Evolutionary conservation across 2,113 vertebrate species (phyloP).

Genomic region (Atractosteus spatula): DNA sequence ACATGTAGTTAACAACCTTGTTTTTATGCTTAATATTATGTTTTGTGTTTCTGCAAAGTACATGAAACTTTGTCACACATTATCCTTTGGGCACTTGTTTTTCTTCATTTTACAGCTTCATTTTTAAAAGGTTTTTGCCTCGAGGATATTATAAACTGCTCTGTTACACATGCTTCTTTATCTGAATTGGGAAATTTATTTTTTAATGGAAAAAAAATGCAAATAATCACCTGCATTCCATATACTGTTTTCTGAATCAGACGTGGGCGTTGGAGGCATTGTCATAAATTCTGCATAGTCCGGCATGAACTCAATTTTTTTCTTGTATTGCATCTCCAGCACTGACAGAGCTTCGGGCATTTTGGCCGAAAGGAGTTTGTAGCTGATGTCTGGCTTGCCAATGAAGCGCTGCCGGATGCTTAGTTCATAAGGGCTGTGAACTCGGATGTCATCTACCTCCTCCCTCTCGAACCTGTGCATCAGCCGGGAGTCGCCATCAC

Average conservation of each 20-base stretch:
- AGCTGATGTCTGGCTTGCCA: slow-evolving; percentile 80
- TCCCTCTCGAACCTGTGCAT: slow-evolving; percentile 76
- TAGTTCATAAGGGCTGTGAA: slow-evolving; percentile 81
- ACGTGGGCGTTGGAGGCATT: slow-evolving; percentile 48
- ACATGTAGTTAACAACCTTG: too few relatives aligned
- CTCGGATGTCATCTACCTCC: slow-evolving; percentile 82
- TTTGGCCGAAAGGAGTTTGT: slow-evolving; percentile 77
- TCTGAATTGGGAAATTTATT: too few relatives aligned
- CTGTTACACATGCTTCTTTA: too few relatives aligned
- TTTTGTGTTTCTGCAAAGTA: too few relatives aligned
- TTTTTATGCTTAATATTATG: too few relatives aligned
- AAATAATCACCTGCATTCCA: slow-evolving; percentile 70
- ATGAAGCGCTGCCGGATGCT: slow-evolving; percentile 84
- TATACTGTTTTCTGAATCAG: slow-evolving; percentile 46
- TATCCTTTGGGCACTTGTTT: too few relatives aligned
- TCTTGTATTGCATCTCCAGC: slow-evolving; percentile 79
- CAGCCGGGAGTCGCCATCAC: slow-evolving; percentile 61
- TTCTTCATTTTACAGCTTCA: too few relatives aligned
- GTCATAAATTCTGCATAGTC: slow-evolving; percentile 63
- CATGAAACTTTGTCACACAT: too few relatives aligned
- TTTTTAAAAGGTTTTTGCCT: too few relatives aligned
- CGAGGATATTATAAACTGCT: too few relatives aligned
- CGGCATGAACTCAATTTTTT: slow-evolving; percentile 73
- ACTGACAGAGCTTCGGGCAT: slow-evolving; percentile 76
- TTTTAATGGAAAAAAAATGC: too few relatives aligned